Evolutionary conservation across 2,113 vertebrate species (phyloP).

Genomic region (Amphilophus citrinellus): DNA sequence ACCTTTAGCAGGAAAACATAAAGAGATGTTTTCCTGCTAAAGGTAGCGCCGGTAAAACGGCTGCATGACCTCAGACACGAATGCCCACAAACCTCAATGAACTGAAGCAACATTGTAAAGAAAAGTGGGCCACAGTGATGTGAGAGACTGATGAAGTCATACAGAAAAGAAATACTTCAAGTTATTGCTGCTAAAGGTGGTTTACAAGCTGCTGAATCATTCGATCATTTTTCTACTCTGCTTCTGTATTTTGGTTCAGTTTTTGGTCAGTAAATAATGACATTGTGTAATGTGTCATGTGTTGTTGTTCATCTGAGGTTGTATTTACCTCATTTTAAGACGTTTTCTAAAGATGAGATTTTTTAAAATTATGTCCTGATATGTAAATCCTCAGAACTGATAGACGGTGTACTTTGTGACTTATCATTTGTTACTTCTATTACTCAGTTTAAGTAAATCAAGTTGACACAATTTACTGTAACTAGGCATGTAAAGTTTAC

Average conservation of each 20-base stretch:
- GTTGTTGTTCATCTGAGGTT: background rate
- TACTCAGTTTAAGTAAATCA: background rate
- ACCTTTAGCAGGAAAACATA: too few relatives aligned
- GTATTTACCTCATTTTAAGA: background rate
- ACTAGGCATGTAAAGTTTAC: background rate
- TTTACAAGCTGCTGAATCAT: too few relatives aligned
- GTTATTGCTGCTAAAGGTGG: too few relatives aligned
- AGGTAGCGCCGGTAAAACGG: too few relatives aligned
- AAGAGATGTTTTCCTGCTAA: too few relatives aligned
- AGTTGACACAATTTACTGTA: background rate
- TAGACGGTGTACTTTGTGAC: background rate
- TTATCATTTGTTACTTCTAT: background rate
- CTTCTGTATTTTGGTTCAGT: too few relatives aligned
- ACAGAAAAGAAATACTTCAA: background rate
- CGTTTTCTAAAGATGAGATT: background rate
- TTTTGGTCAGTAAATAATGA: too few relatives aligned
- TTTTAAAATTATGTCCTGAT: background rate
- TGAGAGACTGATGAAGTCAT: accelerated
- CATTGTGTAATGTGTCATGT: background rate
- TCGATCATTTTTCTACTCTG: too few relatives aligned
- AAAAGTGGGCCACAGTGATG: background rate
- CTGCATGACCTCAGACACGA: too few relatives aligned
- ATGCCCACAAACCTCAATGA: background rate
- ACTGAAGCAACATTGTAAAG: background rate
- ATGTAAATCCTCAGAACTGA: background rate